These are phyloP conservation scores for Pomacea maculata DNA, from an alignment of 1,140 invertebrate genomes.

Conservation along the genomic window DNA sequence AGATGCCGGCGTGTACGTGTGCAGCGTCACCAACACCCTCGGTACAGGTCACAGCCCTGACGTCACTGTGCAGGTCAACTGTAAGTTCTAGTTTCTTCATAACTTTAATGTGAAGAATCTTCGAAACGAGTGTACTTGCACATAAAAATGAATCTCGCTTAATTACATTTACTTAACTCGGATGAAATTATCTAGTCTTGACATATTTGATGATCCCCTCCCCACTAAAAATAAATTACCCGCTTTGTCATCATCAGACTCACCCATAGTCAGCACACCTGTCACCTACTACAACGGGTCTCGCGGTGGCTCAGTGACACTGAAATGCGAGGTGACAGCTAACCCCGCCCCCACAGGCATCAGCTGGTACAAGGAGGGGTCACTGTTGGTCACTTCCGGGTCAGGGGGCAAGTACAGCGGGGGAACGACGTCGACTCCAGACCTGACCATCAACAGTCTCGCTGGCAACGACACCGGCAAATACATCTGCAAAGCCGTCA, in stretches of 20 bases:
- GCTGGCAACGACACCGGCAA: background rate
- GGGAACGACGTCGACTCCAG: background rate
- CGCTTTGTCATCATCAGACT: background rate
- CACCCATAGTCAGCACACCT: background rate
- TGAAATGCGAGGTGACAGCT: background rate
- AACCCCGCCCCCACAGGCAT: background rate
- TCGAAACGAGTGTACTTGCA: too few relatives aligned
- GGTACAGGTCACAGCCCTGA: background rate
- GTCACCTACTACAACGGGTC: background rate
- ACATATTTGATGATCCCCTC: too few relatives aligned
- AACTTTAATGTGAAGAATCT: too few relatives aligned
- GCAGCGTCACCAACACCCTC: background rate
- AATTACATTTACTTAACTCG: too few relatives aligned
- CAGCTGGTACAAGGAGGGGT: background rate
- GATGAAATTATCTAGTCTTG: too few relatives aligned
- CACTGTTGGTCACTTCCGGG: background rate
- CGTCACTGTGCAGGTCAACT: background rate
- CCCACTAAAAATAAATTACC: too few relatives aligned
- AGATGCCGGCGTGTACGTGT: constrained; percentile 2
- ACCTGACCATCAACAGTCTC: background rate
- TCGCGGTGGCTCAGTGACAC: background rate
- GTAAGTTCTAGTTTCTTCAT: background rate
- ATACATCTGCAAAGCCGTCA: constrained; percentile 6
- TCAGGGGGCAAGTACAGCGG: constrained; percentile 1
- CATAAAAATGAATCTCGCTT: too few relatives aligned